phyloP scores from a whole-genome alignment of 2,797 vertebrate species.

The Myotis pilosus region DNA sequence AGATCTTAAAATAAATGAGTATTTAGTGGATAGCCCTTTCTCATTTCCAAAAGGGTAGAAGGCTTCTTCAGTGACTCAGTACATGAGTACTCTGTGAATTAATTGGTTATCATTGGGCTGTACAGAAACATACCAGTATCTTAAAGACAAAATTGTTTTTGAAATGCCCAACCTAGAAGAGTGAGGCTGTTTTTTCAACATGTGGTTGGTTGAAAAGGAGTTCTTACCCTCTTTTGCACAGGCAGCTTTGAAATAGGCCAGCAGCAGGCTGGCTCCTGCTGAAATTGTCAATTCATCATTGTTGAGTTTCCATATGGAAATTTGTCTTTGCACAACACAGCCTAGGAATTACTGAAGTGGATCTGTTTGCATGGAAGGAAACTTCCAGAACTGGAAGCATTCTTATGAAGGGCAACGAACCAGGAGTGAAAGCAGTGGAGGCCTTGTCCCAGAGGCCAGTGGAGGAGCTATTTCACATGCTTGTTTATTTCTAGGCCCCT shows the following conservation, averaged over 20 bases:
- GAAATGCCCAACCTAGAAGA: background rate
- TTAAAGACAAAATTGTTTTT: background rate
- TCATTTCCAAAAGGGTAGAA: background rate
- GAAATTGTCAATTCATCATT: background rate
- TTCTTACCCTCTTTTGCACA: background rate
- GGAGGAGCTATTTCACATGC: background rate
- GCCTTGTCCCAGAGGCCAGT: background rate
- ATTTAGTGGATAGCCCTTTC: background rate
- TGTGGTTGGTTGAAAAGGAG: background rate
- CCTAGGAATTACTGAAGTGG: background rate
- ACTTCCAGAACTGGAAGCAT: background rate
- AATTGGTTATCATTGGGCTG: background rate
- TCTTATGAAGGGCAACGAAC: background rate
- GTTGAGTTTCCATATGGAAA: constrained; percentile 33
- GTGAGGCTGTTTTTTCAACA: background rate
- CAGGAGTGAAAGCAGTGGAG: background rate
- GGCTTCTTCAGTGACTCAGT: background rate
- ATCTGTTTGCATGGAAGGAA: constrained; percentile 30
- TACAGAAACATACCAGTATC: background rate
- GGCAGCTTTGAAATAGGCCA: background rate
- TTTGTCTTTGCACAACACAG: constrained; percentile 9
- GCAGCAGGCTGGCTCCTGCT: background rate
- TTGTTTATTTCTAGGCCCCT: background rate
- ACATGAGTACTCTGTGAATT: background rate
- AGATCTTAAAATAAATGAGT: background rate